Percentiles rank a stretch among this genome's conserved stretches.
Evolutionary conservation across 1,140 invertebrate species (phyloP).

Genomic region (Aleiodes sp.): DNA sequence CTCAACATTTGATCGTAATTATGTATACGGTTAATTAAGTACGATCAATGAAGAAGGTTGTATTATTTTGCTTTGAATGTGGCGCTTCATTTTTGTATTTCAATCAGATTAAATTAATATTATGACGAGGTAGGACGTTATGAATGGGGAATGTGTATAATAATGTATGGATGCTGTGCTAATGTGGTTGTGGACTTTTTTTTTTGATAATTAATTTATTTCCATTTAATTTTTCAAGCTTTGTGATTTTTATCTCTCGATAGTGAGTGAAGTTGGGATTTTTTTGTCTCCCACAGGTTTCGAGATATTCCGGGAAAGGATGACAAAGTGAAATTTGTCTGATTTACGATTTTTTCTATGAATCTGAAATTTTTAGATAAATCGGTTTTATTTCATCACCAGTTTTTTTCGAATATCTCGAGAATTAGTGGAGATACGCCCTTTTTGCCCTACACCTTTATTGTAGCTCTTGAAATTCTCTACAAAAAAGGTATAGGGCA

Average conservation of each 20-base stretch:
- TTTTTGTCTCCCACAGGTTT: no score
- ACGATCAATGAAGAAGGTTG: not conserved
- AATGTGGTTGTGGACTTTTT: not conserved
- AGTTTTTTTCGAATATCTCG: no score
- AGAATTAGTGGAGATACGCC: no score
- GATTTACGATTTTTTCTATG: no score
- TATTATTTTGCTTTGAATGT: constrained; percentile 3
- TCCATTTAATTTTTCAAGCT: not conserved
- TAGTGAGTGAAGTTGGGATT: not conserved
- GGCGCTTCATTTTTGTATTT: not conserved
- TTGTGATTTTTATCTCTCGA: not conserved
- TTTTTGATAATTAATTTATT: not conserved
- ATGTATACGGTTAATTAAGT: not conserved
- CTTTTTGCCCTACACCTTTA: no score
- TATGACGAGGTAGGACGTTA: no score
- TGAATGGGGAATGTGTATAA: constrained; percentile 1
- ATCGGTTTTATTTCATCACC: no score
- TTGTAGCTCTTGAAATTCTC: no score
- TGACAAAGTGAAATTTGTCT: no score
- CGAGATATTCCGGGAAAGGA: no score
- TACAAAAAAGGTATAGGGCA: no score
- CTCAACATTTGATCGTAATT: not conserved
- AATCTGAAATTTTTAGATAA: no score
- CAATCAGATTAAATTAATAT: not conserved
- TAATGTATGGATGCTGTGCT: not conserved